Evolutionary conservation across 2,888 invertebrate species (phyloP).

Genomic region (Lampropteryx suffumata): DNA sequence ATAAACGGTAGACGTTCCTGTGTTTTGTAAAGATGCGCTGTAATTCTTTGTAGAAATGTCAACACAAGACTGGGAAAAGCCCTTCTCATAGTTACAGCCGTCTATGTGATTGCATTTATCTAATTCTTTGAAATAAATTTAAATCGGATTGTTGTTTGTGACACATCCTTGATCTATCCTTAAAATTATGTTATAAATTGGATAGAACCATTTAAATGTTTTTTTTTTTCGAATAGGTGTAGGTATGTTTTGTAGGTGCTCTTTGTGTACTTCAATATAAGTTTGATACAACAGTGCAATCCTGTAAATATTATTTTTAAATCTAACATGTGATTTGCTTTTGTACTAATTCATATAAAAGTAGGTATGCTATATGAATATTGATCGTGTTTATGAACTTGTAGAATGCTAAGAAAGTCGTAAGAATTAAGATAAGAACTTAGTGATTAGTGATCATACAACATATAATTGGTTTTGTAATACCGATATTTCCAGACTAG

Average conservation of each 20-base stretch:
- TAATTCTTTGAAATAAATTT: constrained; percentile 11
- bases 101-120: constrained; percentile 26
- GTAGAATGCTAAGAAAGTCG: constrained; percentile 29
- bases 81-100: constrained; percentile 17
- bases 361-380: constrained; percentile 33
- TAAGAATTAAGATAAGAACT: constrained; percentile 19
- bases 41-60: constrained; percentile 25
- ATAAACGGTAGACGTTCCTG: constrained; percentile 36
- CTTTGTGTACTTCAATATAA: constrained; percentile 50
- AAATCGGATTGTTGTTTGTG: neutral
- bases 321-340: constrained; percentile 37
- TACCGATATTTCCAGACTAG: constrained; percentile 6
- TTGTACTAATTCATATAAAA: constrained; percentile 33
- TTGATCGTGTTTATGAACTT: constrained; percentile 45
- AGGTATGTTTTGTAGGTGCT: constrained; percentile 53
- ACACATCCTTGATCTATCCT: neutral
- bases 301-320: constrained; percentile 39
- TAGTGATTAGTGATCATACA: constrained; percentile 19
- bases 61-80: neutral
- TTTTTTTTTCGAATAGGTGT: constrained; percentile 26
- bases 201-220: constrained; percentile 2
- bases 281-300: constrained; percentile 57
- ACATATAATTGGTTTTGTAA: constrained; percentile 12
- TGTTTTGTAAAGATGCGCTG: constrained; percentile 21
- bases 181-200: neutral